These are phyloP conservation scores for Smittia aterrima DNA, from an alignment of 2,888 invertebrate genomes.

Conservation along the genomic window DNA sequence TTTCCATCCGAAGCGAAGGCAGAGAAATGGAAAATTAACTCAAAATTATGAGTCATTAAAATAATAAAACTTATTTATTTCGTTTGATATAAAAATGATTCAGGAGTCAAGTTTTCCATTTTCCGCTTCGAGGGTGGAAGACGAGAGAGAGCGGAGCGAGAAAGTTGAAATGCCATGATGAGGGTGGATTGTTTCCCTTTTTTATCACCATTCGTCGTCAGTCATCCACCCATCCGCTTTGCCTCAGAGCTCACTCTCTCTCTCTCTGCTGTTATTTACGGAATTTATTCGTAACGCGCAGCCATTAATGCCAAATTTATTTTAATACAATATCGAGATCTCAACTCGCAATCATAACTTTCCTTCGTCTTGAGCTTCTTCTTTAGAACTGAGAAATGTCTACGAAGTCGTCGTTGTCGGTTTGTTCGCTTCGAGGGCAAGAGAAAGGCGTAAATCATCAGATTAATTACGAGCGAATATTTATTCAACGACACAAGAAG, in stretches of 20 bases:
- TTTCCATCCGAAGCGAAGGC: background rate
- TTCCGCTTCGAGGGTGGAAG: constrained; percentile 2
- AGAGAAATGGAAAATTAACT: constrained; percentile 35
- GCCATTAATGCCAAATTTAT: constrained; percentile 32
- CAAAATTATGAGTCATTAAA: constrained; percentile 40
- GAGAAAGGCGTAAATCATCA: constrained; percentile 34
- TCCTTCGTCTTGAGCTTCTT: background rate
- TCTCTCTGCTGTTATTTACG: background rate
- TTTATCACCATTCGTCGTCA: constrained; percentile 39
- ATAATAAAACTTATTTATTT: constrained; percentile 40
- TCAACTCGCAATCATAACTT: constrained; percentile 22
- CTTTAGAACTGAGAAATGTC: background rate
- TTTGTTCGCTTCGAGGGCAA: background rate
- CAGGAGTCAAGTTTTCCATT: constrained; percentile 33
- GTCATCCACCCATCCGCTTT: background rate
- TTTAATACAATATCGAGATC: constrained; percentile 33
- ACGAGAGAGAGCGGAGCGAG: constrained; percentile 16
- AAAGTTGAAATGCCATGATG: constrained; percentile 9
- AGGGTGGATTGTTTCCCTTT: constrained; percentile 29
- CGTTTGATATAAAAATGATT: constrained; percentile 40
- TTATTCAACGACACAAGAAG: background rate
- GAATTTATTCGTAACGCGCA: constrained; percentile 23
- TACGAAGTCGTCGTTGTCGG: background rate
- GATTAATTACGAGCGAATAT: background rate
- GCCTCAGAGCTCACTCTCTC: background rate